phyloP scores from a whole-genome alignment of 2,113 vertebrate genomes.

The Laterallus jamaicensis region DNA sequence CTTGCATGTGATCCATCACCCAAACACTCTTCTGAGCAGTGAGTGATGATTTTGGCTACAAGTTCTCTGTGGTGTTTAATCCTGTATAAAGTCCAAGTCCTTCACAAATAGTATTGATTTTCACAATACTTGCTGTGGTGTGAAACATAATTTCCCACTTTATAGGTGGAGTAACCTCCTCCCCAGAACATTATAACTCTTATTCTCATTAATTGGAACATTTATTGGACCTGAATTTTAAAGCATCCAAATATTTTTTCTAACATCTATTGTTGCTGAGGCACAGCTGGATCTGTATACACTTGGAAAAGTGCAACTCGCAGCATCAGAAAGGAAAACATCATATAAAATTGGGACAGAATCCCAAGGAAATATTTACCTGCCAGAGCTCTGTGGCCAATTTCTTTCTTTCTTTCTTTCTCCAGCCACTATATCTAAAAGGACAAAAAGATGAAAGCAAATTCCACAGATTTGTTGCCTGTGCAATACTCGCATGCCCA shows the following conservation, averaged over 20 bases:
- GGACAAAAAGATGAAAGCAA: background rate
- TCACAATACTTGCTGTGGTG: background rate
- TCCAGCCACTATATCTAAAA: background rate
- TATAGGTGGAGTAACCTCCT: background rate
- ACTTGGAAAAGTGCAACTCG: background rate
- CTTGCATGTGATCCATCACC: background rate
- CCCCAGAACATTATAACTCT: background rate
- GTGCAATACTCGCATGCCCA: background rate
- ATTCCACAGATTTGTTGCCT: background rate
- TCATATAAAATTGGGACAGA: background rate
- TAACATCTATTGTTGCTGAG: background rate
- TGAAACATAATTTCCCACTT: background rate
- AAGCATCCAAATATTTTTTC: background rate
- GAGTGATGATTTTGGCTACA: background rate
- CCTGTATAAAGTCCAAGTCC: background rate
- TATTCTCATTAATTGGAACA: background rate
- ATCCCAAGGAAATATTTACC: background rate
- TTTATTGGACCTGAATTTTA: background rate
- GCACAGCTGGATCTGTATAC: background rate
- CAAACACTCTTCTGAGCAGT: background rate
- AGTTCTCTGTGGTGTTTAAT: background rate
- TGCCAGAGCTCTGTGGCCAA: background rate
- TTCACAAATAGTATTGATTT: constrained; percentile 9
- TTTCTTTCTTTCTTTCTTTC: background rate
- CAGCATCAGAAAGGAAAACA: background rate